Conservation (phyloP, 64 coral and sea anemone species). For the Exaiptasia diaphana region DNA sequence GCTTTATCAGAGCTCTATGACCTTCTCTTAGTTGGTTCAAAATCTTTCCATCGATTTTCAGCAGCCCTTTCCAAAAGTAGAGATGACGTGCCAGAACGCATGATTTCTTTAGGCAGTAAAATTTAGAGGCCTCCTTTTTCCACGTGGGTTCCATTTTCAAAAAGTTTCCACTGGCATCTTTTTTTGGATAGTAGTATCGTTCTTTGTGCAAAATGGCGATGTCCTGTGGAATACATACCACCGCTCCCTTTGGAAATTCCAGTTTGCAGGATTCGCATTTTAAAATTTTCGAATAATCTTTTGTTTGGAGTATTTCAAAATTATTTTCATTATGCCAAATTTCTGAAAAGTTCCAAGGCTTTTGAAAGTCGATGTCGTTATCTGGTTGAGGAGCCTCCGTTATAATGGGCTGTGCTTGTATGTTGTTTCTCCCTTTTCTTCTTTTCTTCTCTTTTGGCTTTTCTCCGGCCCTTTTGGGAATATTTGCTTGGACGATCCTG, state of each 20-base stretch:
- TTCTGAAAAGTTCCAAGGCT: background rate
- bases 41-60: too few relatives aligned
- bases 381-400: too few relatives aligned
- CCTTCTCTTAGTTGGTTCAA: too few relatives aligned
- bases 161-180: constrained; percentile 10
- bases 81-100: constrained; percentile 10
- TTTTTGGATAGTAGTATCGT: background rate
- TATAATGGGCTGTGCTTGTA: background rate
- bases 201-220: background rate
- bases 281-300: background rate
- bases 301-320: background rate
- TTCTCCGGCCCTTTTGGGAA: constrained; percentile 5
- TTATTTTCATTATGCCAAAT: constrained; percentile 2
- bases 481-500: constrained; percentile 18
- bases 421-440: constrained; percentile 31
- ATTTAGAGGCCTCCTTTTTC: constrained; percentile 1
- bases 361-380: too few relatives aligned
- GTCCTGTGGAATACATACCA: background rate
- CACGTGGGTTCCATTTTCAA: constrained; percentile 5
- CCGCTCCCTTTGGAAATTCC: background rate
- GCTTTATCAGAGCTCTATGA: too few relatives aligned
- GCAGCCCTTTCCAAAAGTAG: constrained; percentile 63
- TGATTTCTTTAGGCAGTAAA: constrained; percentile 3
- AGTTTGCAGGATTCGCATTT: background rate
- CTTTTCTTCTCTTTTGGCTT: constrained; percentile 14